Conservation (phyloP, 2,797 vertebrate genomes). For the Cheracebus regulus region DNA sequence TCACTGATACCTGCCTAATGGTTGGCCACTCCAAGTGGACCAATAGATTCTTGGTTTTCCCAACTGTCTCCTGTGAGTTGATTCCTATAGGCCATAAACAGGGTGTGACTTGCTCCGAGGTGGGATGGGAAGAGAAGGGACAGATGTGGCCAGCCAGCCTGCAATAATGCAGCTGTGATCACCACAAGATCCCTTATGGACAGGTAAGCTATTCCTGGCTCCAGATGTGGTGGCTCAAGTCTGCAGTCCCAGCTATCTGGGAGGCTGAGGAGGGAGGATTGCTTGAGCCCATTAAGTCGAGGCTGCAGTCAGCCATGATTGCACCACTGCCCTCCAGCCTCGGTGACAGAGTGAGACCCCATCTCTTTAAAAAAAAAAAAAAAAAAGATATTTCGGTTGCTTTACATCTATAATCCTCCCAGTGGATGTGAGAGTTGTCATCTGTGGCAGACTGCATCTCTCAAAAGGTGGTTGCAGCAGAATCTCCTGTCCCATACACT, state of each 20-base stretch:
- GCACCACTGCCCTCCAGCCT: too few relatives aligned
- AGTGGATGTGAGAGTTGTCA: not conserved
- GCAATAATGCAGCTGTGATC: fast-evolving
- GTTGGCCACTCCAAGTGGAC: not conserved
- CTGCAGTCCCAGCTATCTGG: too few relatives aligned
- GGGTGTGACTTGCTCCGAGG: not conserved
- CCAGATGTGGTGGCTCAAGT: too few relatives aligned
- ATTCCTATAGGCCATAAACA: not conserved
- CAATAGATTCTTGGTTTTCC: not conserved
- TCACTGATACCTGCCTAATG: fast-evolving
- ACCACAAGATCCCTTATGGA: not conserved
- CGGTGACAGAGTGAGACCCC: too few relatives aligned
- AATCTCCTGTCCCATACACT: not conserved
- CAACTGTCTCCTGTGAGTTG: not conserved
- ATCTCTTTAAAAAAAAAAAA: too few relatives aligned
- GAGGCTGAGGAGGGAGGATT: too few relatives aligned
- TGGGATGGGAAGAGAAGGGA: not conserved
- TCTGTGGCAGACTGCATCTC: not conserved
- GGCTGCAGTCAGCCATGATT: too few relatives aligned
- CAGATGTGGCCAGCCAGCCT: too few relatives aligned
- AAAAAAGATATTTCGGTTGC: too few relatives aligned
- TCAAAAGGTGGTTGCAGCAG: not conserved
- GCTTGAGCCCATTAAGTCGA: too few relatives aligned
- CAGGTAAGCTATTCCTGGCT: not conserved
- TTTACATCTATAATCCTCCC: not conserved